Conservation (phyloP, 2,113 vertebrate species). For the Sardina pilchardus region DNA sequence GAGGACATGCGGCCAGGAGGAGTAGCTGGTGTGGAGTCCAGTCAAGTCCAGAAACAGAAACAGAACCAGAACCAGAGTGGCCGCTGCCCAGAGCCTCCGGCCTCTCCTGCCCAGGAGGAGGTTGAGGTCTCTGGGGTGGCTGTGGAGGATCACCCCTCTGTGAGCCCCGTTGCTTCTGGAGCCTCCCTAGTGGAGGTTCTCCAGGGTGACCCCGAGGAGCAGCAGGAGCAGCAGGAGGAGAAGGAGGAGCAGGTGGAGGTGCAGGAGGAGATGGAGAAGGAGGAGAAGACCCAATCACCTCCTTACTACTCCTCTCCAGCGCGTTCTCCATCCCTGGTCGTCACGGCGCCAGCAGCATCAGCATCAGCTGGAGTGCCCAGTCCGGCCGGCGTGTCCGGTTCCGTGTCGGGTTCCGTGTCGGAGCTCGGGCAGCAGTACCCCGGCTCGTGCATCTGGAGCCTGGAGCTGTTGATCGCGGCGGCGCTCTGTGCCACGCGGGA, state of each 20-base stretch:
- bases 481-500: conserved; percentile 80
- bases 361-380: conserved; percentile 20
- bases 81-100: not conserved
- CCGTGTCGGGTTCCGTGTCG: conserved; percentile 15
- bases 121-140: not conserved
- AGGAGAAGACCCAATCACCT: not conserved
- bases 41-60: not conserved
- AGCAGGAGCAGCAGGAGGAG: not conserved
- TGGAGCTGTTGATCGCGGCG: conserved; percentile 88
- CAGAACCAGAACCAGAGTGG: not conserved
- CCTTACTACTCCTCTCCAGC: conserved; percentile 9
- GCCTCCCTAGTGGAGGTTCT: not conserved
- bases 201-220: not conserved
- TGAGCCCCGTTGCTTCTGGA: too few species aligned
- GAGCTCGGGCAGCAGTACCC: conserved; percentile 60
- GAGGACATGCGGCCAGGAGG: not conserved
- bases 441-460: conserved; percentile 76
- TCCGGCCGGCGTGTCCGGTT: not conserved
- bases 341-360: conserved; percentile 21
- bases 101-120: not conserved
- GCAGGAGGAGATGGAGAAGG: not conserved
- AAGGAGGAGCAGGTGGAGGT: not conserved
- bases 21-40: not conserved
- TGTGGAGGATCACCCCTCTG: not conserved
- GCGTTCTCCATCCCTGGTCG: not conserved